phyloP scores from a whole-genome alignment of 2,797 vertebrate genomes.

The Craterocephalus amniculus region DNA sequence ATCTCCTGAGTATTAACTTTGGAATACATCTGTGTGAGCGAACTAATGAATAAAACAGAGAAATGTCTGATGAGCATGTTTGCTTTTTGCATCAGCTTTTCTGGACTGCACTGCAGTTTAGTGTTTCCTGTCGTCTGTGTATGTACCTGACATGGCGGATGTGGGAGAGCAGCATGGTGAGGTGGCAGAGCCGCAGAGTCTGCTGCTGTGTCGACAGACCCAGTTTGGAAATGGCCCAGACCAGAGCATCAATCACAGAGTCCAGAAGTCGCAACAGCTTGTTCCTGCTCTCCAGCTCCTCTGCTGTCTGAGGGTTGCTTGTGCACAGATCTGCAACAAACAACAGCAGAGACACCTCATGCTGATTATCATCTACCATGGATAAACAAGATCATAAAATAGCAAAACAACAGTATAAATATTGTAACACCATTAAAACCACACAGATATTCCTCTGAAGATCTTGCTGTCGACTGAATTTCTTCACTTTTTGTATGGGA shows the following conservation, averaged over 20 bases:
- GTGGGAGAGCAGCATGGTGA: constrained; percentile 96
- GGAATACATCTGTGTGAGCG: not conserved
- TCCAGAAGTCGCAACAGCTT: constrained; percentile 93
- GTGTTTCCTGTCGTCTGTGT: not conserved
- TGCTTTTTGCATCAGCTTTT: not conserved
- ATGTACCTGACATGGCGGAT: constrained; percentile 92
- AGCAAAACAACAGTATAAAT: not conserved
- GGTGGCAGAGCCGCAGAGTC: constrained; percentile 89
- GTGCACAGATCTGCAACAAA: constrained; percentile 84
- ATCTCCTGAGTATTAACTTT: not conserved
- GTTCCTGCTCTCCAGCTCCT: constrained; percentile 88
- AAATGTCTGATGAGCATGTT: not conserved
- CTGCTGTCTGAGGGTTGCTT: constrained; percentile 74
- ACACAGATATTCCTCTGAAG: not conserved
- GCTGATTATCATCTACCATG: no score
- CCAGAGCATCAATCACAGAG: constrained; percentile 90
- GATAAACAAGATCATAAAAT: no score
- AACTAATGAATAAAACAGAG: not conserved
- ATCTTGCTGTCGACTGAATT: no score
- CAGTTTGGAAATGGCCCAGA: constrained; percentile 94
- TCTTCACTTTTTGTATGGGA: no score
- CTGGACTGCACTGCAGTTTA: not conserved
- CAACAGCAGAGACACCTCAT: not conserved
- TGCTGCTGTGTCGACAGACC: constrained; percentile 91
- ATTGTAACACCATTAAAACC: not conserved